Evolutionary conservation across 2,888 invertebrate species (phyloP).

Genomic region (Callosobruchus maculatus): DNA sequence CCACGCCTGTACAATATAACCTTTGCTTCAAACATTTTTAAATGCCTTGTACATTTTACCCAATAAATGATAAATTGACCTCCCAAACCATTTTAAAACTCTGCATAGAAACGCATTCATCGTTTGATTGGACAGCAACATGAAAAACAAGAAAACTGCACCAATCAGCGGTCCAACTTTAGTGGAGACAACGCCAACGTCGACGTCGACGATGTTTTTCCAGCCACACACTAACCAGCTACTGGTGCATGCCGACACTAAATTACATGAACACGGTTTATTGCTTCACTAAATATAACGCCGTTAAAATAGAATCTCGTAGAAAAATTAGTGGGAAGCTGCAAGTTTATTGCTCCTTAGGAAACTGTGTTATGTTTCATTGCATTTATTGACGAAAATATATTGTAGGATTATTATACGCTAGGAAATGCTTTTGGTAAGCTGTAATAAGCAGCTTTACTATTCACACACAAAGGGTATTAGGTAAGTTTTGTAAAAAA

Average conservation of each 20-base stretch:
- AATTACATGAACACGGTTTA: not conserved
- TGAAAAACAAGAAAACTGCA: not conserved
- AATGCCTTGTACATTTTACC: no score
- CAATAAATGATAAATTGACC: no score
- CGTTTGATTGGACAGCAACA: not conserved
- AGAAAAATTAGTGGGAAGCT: slow-evolving; percentile 14
- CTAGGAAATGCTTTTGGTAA: no score
- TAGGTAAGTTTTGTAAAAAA: no score
- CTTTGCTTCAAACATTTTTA: no score
- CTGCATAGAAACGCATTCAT: not conserved
- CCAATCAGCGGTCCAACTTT: not conserved
- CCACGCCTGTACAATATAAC: no score
- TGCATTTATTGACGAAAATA: not conserved
- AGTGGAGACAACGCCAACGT: not conserved
- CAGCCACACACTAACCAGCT: not conserved
- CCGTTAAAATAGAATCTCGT: slow-evolving; percentile 13
- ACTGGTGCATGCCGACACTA: not conserved
- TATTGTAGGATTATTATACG: not conserved
- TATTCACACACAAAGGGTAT: no score
- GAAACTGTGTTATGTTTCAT: slow-evolving; percentile 13
- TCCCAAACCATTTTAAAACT: not conserved
- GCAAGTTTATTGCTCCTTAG: slow-evolving; percentile 16
- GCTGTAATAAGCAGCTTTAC: no score
- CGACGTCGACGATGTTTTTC: not conserved
- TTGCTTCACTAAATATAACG: slow-evolving; percentile 15